Percentiles rank a stretch among this genome's conserved stretches.
These are phyloP conservation scores for Eilema griseolum DNA, from an alignment of 2,888 invertebrate species.

Conservation along the genomic window DNA sequence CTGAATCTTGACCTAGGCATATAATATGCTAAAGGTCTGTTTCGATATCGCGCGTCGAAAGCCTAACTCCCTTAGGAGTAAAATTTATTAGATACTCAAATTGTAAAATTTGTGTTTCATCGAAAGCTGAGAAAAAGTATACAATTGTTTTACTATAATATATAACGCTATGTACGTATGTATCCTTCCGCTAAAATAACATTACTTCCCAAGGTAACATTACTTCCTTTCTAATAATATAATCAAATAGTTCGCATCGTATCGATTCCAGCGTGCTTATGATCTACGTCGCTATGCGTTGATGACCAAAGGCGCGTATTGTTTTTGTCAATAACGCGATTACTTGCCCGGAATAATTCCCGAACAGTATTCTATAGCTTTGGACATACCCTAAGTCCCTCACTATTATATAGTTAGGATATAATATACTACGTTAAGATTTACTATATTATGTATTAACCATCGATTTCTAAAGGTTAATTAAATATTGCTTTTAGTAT, in stretches of 20 bases:
- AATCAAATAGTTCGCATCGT: constrained; percentile 2
- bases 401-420: constrained; percentile 39
- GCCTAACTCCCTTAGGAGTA: too few species aligned
- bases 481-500: background rate
- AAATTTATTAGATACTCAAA: too few species aligned
- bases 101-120: too few species aligned
- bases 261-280: constrained; percentile 56
- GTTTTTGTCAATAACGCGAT: constrained; percentile 81
- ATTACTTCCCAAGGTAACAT: background rate
- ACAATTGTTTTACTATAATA: too few species aligned
- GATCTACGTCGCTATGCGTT: constrained; percentile 56
- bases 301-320: constrained; percentile 71
- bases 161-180: too few species aligned
- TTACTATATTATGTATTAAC: background rate
- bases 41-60: too few species aligned
- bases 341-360: constrained; percentile 80
- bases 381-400: constrained; percentile 41
- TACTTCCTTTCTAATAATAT: too few species aligned
- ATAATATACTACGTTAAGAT: background rate
- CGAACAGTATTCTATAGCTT: constrained; percentile 26
- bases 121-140: too few species aligned
- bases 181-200: background rate
- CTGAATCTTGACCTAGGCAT: too few species aligned
- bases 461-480: background rate
- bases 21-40: too few species aligned